These are phyloP conservation scores for Ictalurus furcatus DNA, from an alignment of 2,113 vertebrate species.

Conservation along the genomic window DNA sequence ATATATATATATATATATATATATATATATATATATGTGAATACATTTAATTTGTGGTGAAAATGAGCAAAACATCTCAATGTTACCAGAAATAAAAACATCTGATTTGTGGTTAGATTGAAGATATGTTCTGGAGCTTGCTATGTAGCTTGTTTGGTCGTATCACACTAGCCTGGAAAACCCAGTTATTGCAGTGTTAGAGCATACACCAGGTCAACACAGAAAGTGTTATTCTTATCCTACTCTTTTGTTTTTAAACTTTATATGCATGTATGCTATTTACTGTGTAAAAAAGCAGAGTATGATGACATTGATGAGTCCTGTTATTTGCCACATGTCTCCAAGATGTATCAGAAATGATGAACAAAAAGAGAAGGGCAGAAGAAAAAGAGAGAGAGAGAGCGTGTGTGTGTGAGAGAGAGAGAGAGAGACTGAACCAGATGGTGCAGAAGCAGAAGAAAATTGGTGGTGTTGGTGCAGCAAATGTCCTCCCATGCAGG, in stretches of 20 bases:
- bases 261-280: not conserved
- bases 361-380: not conserved
- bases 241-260: not conserved
- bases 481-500: conserved; percentile 2
- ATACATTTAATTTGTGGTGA: not conserved
- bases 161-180: not conserved
- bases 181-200: not conserved
- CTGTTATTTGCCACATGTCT: not conserved
- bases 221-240: not conserved
- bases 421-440: not conserved
- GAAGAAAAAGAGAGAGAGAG: not conserved
- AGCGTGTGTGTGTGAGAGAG: not conserved
- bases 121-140: not conserved
- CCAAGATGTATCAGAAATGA: not conserved
- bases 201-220: not conserved
- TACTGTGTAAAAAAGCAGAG: not conserved
- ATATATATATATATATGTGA: not conserved
- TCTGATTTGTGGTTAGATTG: not conserved
- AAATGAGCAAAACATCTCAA: not conserved
- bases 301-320: not conserved
- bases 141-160: not conserved
- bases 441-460: not conserved
- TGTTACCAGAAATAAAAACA: not conserved
- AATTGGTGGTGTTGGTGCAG: not conserved
- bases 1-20: not conserved